Base-by-base conservation (phyloP, 1,140 invertebrate species). In the Teleogryllus occipitalis region DNA sequence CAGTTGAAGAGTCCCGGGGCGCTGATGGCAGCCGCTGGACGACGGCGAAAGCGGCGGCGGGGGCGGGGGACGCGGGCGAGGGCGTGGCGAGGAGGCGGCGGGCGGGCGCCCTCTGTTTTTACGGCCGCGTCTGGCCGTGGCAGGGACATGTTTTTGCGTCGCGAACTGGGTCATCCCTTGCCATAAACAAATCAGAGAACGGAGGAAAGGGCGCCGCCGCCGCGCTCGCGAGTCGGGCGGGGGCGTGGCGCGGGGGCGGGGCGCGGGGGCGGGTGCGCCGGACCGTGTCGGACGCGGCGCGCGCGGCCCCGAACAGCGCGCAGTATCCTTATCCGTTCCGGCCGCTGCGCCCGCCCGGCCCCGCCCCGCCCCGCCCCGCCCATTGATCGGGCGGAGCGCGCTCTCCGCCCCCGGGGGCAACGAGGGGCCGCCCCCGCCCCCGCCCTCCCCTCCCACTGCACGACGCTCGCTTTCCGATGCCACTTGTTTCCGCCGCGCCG, bases 61-160 rank as follows among this genome's bases (percentile, higher is more conserved):
- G 2, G 54, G 54, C 10, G 54, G 2, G 54, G 0, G 54, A 7
- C 8, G 49, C 8, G 15, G 49, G 8, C 15, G 49, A 54, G 49
- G 8, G 49, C 10, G 18, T 2, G 10, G 54, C 10, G 18, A 65
- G 54, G 54, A 65, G 54, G 54, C 10, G 10, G 54, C 10, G 54
- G 2, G 54, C 18, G 10, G 54, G 54, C 54, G 54, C 54, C 54
- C 10, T 14, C 54, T 14, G 54, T 65, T 65, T 65, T 65, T 65
- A 65, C 54, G 54, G 54, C 54, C 18, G 54, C 54, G 54, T 65
- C 54, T 65, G 54, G 54, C 18, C 54, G 54, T 65, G 54, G 54
- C 54, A 65, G 54, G 54, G 54, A 65, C 54, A 65, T 65, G 54
- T 65, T 65, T 65, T 65, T 65, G 54, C 54, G 54, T 65, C 54